Conservation (phyloP, 35 echinoderm and acorn worm genomes). For the Diadema setosum region DNA sequence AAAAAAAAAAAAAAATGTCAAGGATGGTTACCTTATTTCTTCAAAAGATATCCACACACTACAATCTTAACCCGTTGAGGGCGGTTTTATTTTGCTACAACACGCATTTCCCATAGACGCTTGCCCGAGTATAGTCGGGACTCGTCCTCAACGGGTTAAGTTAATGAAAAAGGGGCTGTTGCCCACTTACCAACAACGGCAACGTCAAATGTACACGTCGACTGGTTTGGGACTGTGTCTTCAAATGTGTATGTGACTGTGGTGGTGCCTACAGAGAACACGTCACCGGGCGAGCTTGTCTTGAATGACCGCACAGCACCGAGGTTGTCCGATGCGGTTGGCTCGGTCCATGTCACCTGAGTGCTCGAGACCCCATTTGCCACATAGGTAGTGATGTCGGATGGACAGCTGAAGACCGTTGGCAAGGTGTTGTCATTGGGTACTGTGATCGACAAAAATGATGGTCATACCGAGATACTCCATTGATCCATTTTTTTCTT, state of each 20-base stretch:
- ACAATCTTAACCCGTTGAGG: too few relatives aligned
- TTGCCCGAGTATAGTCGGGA: too few relatives aligned
- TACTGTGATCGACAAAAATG: too few relatives aligned
- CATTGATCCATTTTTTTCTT: too few relatives aligned
- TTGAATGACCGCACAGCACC: background rate
- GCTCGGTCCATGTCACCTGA: slow-evolving; percentile 16
- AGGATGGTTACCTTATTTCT: background rate
- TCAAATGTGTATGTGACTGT: slow-evolving; percentile 41
- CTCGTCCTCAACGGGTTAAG: too few relatives aligned
- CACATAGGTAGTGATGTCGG: background rate
- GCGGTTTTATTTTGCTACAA: too few relatives aligned
- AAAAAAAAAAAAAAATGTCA: background rate
- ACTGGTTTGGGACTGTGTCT: slow-evolving; percentile 23
- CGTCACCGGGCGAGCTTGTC: slow-evolving; percentile 9
- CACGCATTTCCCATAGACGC: too few relatives aligned
- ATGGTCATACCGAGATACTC: background rate
- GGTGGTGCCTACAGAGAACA: slow-evolving; percentile 41
- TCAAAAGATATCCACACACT: too few relatives aligned
- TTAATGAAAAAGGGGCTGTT: too few relatives aligned
- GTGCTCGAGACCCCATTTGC: background rate
- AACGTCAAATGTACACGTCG: slow-evolving; percentile 19
- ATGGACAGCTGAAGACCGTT: slow-evolving; percentile 13
- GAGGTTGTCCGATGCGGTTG: slow-evolving; percentile 35
- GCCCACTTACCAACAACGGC: slow-evolving; percentile 31
- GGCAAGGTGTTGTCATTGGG: background rate